Evolutionary conservation across 2,113 vertebrate species (phyloP), one percentile per base, ranked within the genome.

Genomic region (Burhinus oedicnemus): DNA sequence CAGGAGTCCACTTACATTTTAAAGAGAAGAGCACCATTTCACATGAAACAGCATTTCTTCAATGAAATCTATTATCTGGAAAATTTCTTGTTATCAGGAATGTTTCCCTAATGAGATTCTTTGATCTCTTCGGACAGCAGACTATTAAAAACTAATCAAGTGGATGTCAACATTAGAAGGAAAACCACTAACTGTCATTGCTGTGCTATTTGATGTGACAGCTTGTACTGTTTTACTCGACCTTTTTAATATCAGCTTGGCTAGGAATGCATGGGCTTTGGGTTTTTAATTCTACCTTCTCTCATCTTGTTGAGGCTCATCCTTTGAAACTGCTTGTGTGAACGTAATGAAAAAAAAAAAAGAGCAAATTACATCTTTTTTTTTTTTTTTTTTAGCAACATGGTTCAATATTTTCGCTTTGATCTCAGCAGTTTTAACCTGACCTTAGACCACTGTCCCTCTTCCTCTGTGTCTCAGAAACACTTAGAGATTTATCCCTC

Each of bases 71-170:
- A 77, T 96, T 86, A 80, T 55, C 87, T 45, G 55, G 62, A 64
- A 84, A 90, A 78, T 82, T 36, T 78, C 84, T 66, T 55, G n/a
- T 93, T 81, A 82, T 75, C 8, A 15, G 71, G n/a, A 84, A 93
- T 23, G 58, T 60, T 76, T 82, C 93, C 87, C 72, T 78, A 55
- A 95, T 47, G 69, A 87, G 54, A 87, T 87, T 89, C 88, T 93
- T 91, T 90, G 85, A 96, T 97, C 83, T 94, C 95, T 84, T 47
- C 11, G 80, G 95, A 84, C 94, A 55, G 61, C 40, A 66, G 87
- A 80, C 92, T 77, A 85, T 83, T 71, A 97, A 93, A 87, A 96
- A 69, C 42, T 22, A 60, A 95, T 87, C 69, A 78, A 47, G 88
- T 26, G 23, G 77, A 83, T 54, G 66, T 78, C 54, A 65, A 10